These are phyloP conservation scores for Silurus lanzhouensis DNA, from an alignment of 2,797 vertebrate genomes.

Conservation along the genomic window DNA sequence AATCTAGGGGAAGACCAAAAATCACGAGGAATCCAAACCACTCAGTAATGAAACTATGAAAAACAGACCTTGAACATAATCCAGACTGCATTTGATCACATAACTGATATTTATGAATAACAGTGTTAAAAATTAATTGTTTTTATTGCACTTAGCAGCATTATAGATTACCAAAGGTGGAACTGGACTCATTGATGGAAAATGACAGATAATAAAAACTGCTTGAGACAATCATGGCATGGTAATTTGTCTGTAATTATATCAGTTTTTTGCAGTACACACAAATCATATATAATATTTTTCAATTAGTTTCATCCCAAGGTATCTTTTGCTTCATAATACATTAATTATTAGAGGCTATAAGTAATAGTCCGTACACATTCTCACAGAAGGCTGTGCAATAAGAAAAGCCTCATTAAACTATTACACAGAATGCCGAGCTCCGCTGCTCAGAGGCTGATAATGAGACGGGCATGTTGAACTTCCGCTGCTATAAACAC, in stretches of 20 bases:
- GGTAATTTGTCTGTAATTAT: background rate
- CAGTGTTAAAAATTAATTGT: no score
- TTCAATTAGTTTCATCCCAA: background rate
- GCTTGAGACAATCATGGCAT: background rate
- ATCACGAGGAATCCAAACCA: background rate
- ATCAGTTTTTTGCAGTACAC: background rate
- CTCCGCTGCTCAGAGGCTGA: conserved; percentile 25
- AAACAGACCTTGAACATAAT: background rate
- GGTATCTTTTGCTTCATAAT: background rate
- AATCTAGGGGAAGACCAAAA: background rate
- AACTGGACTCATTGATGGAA: background rate
- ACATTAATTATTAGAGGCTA: conserved; percentile 24
- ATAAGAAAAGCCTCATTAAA: conserved; percentile 32
- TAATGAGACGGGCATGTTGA: conserved; percentile 35
- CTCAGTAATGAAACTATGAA: background rate
- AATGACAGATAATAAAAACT: background rate
- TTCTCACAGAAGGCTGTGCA: conserved; percentile 25
- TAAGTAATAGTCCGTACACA: conserved; percentile 23
- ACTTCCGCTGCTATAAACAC: conserved; percentile 27
- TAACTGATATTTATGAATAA: no score
- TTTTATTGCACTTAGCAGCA: no score
- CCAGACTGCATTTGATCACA: no score
- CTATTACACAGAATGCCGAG: conserved; percentile 20
- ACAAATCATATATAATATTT: background rate
- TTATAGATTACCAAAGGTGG: no score